A percentile compares a stretch with the other conserved stretches of the same genome.
Evolutionary conservation across 2,888 invertebrate genomes (phyloP).

Genomic region (Ernsta delagoae): DNA sequence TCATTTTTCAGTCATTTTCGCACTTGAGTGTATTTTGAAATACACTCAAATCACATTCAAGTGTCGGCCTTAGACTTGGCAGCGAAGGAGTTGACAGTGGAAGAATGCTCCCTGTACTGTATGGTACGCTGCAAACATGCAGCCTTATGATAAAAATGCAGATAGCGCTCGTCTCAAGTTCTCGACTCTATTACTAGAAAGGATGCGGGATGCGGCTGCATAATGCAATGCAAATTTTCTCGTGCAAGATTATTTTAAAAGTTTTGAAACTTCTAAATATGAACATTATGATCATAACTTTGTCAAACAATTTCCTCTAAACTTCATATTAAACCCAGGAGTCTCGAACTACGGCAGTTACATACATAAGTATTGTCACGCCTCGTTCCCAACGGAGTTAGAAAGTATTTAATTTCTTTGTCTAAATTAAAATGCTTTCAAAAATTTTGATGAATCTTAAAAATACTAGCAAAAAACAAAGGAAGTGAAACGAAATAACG

Average conservation of each 20-base stretch:
- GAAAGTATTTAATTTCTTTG: neutral
- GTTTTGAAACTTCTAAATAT: neutral
- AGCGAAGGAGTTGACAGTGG: neutral
- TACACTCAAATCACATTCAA: too few relatives aligned
- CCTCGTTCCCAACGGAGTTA: too few relatives aligned
- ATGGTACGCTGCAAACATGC: neutral
- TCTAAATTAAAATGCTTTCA: neutral
- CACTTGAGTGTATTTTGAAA: too few relatives aligned
- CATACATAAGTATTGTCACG: too few relatives aligned
- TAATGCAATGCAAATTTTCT: slow-evolving; percentile 25
- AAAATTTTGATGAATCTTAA: neutral
- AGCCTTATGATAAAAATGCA: slow-evolving; percentile 4
- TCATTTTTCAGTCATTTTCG: too few relatives aligned
- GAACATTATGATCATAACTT: neutral
- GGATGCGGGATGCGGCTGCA: slow-evolving; percentile 25
- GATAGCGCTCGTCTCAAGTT: slow-evolving; percentile 11
- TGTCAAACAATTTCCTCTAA: neutral
- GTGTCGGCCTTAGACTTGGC: neutral
- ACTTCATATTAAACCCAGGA: too few relatives aligned
- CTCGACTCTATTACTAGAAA: slow-evolving; percentile 22
- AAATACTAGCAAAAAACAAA: neutral
- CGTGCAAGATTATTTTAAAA: neutral
- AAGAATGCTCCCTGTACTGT: slow-evolving; percentile 1
- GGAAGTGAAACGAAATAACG: neutral
- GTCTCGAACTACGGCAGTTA: too few relatives aligned